Evolutionary conservation across 2,797 vertebrate species (phyloP).

Genomic region (Rhynchotus rufescens): DNA sequence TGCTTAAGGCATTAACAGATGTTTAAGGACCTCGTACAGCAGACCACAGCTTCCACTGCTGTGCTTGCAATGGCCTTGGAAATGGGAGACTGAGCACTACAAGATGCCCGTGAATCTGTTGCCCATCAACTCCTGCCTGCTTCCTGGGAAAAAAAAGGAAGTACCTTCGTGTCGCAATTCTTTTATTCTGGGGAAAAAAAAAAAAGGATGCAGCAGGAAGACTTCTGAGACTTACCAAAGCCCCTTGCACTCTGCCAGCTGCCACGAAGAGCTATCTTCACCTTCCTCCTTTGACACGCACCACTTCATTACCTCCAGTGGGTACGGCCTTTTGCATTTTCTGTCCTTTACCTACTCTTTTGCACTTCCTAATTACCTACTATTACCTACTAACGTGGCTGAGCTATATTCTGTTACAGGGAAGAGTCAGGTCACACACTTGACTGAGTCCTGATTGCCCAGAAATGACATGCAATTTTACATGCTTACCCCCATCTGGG

Average conservation of each 20-base stretch:
- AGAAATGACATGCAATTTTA: background rate
- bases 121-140: background rate
- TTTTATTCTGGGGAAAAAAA: background rate
- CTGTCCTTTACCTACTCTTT: background rate
- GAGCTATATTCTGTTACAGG: background rate
- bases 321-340: background rate
- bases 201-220: background rate
- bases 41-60: constrained; percentile 7
- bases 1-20: constrained; percentile 33
- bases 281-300: background rate
- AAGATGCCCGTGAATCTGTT: background rate
- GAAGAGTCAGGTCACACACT: background rate
- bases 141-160: background rate
- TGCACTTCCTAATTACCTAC: background rate
- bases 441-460: background rate
- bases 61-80: background rate
- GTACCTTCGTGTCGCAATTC: background rate
- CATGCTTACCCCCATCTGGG: no score
- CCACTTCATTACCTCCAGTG: fast-evolving
- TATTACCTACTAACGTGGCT: background rate
- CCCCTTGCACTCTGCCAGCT: fast-evolving
- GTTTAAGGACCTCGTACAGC: constrained; percentile 9
- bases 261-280: background rate
- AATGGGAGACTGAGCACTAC: background rate
- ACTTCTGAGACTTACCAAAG: background rate